Base-by-base conservation (phyloP, 2,888 invertebrate species). In the Shargacucullia verbasci region DNA sequence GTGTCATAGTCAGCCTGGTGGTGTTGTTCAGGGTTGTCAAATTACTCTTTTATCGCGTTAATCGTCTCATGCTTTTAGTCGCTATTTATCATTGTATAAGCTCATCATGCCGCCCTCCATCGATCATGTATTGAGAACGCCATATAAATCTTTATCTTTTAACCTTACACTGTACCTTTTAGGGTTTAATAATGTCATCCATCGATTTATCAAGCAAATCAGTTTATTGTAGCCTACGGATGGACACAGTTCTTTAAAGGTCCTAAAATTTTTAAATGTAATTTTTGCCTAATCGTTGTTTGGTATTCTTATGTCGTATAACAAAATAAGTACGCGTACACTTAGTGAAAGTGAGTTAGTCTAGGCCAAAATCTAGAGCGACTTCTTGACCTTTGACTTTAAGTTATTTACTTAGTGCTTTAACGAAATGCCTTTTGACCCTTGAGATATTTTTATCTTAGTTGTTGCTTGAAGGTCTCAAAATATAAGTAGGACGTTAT, bases 21-120 rank as follows among this genome's bases (percentile, higher is more conserved):
- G 29, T 63, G 72, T 78, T 78, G 79, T 78, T 76, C 76, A 81
- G 82, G 79, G 80, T 78, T 82, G 82, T 84, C 83, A 82, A 85
- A 85, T 86, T 82, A 82, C 73, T 70, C 65, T 76, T 33, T 82
- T 84, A 85, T 84, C 81, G 70, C 73, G 73, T 77, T 78, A 75
- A 81, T 79, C 79, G 76, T 82, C 72, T 55, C 71, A 62, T 67
- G 76, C 78, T 79, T 83, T 82, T 81, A 79, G 68, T 56, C 58
- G 65, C 71, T 75, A 83, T 85, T 81, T 81, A 84, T 85, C 80
- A 81, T 70, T 73, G 71, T 76, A 70, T 38, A 79, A 73, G 78
- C 29, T 69, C 73, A 52, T 59, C 74, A 48, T 55, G 34, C 75
- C 73, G 76, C 67, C 68, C 62, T 47, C 56, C 69, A 82, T 85